These are phyloP conservation scores for Cherax destructor DNA, from an alignment of 1,140 invertebrate species.

Conservation along the genomic window DNA sequence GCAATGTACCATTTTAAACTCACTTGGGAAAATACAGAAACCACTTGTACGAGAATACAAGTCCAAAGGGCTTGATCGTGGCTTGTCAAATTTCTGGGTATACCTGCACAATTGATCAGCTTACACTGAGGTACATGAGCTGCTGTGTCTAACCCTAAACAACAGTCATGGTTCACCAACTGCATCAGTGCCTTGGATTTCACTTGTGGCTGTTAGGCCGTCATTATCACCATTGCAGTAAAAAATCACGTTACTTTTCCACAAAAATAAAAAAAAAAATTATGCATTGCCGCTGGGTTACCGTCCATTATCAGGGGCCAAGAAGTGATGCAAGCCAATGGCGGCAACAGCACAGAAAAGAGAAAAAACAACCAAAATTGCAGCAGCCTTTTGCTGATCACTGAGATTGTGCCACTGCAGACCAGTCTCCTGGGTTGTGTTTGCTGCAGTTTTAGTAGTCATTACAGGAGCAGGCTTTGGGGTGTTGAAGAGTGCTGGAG, in stretches of 20 bases:
- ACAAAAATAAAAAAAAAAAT: conserved; percentile 21
- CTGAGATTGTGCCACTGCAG: conserved; percentile 78
- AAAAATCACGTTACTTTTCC: conserved; percentile 25
- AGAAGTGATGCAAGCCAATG: conserved; percentile 43
- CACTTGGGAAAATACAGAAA: conserved; percentile 20
- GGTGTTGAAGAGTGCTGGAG: conserved; percentile 79
- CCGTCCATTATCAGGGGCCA: conserved; percentile 36
- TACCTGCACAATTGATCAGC: neutral
- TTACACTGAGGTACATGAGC: neutral
- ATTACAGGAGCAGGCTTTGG: conserved; percentile 71
- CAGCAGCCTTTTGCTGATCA: conserved; percentile 81
- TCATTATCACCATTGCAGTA: conserved; percentile 28
- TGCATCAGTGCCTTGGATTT: neutral
- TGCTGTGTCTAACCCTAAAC: conserved; percentile 10
- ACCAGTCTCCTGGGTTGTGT: conserved; percentile 72
- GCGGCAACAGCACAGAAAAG: conserved; percentile 73
- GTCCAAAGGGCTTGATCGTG: conserved; percentile 11
- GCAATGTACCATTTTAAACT: conserved; percentile 50
- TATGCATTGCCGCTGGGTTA: conserved; percentile 43
- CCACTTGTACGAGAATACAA: conserved; percentile 26
- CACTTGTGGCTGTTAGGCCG: conserved; percentile 13
- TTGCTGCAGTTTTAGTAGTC: conserved; percentile 69
- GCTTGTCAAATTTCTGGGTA: neutral
- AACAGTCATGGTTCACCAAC: conserved; percentile 31
- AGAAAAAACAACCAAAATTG: conserved; percentile 81